Evolutionary conservation across 2,888 invertebrate genomes (phyloP).

Genomic region (Hypomecis atomaria): DNA sequence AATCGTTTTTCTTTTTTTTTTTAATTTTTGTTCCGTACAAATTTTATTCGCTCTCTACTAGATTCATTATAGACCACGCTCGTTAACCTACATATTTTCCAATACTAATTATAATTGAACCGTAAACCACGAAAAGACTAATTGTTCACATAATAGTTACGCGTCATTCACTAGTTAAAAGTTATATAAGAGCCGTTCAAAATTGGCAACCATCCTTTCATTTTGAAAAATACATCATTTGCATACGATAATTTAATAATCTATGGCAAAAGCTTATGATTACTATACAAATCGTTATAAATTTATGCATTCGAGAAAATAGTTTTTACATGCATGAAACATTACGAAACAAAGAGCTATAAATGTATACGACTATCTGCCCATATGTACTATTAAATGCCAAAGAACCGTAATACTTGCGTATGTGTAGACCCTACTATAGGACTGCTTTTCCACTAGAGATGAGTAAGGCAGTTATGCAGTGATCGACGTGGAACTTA

Average conservation of each 20-base stretch:
- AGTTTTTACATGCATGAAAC: no score
- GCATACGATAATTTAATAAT: not conserved
- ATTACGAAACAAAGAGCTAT: no score
- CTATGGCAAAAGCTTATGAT: not conserved
- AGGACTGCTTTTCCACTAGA: no score
- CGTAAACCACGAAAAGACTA: conserved; percentile 4
- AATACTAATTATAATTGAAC: conserved; percentile 14
- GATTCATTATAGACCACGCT: not conserved
- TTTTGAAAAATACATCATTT: conserved; percentile 6
- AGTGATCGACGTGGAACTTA: no score
- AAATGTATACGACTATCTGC: no score
- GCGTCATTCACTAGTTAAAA: conserved; percentile 17
- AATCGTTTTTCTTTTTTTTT: no score
- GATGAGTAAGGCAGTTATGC: no score
- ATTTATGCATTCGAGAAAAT: no score
- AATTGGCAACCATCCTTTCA: conserved; percentile 18
- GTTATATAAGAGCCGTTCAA: conserved; percentile 23
- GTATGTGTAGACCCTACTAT: not conserved
- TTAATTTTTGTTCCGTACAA: not conserved
- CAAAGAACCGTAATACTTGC: conserved; percentile 15
- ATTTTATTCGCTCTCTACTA: not conserved
- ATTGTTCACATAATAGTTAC: conserved; percentile 14
- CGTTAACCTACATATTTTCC: conserved; percentile 13
- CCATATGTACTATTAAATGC: conserved; percentile 4
- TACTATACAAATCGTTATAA: not conserved